phyloP scores from a whole-genome alignment of 2,113 vertebrate genomes.

The Gadus chalcogrammus region DNA sequence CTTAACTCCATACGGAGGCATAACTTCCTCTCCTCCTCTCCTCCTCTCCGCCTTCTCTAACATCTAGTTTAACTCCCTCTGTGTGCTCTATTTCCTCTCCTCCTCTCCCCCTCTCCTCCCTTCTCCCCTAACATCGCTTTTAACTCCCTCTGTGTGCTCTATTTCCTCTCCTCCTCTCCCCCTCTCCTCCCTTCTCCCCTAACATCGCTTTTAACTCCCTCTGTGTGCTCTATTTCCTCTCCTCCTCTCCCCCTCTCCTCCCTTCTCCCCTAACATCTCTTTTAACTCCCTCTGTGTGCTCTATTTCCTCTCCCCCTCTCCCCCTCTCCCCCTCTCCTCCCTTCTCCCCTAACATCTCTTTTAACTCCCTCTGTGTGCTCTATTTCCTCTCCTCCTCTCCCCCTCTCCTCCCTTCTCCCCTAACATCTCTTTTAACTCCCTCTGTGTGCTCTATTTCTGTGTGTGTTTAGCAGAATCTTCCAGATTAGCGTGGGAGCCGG shows the following conservation, averaged over 20 bases:
- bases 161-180: background rate
- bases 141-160: accelerated
- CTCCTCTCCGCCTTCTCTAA: too few species aligned
- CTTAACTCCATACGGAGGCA: too few species aligned
- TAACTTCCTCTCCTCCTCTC: background rate
- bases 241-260: too few species aligned
- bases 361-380: too few species aligned
- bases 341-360: too few species aligned
- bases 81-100: background rate
- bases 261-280: background rate
- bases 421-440: background rate
- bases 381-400: too few species aligned
- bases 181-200: background rate
- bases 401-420: too few species aligned
- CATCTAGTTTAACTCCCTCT: too few species aligned
- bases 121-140: background rate
- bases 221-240: background rate
- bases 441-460: background rate
- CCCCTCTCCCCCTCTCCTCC: too few species aligned
- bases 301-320: background rate
- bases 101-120: background rate
- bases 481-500: too few species aligned
- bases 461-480: too few species aligned
- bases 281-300: background rate
- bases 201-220: too few species aligned